phyloP scores from a whole-genome alignment of 2,888 invertebrate species.

The Aleiodes alternator region DNA sequence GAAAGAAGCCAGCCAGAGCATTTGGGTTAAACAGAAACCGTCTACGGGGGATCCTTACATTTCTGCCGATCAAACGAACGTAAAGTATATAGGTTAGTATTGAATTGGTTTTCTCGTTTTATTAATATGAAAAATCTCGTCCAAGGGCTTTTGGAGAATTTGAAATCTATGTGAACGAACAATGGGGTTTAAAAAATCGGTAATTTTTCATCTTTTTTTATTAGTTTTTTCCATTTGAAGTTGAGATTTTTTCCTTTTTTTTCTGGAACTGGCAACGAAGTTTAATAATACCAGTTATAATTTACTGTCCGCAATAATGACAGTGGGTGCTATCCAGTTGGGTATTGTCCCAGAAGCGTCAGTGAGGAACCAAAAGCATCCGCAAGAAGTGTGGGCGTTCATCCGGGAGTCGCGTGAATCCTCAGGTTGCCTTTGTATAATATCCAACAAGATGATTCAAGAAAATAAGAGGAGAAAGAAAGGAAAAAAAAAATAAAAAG shows the following conservation, averaged over 20 bases:
- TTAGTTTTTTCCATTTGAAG: no score
- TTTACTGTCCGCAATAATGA: constrained; percentile 9
- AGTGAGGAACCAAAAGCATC: constrained; percentile 27
- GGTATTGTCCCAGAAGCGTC: constrained; percentile 27
- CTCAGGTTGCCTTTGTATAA: constrained; percentile 51
- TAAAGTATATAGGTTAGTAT: not conserved
- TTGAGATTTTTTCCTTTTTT: not conserved
- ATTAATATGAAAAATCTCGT: constrained; percentile 27
- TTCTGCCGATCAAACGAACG: constrained; percentile 31
- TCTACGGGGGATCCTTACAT: not conserved
- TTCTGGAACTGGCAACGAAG: not conserved
- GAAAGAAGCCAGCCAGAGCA: constrained; percentile 64
- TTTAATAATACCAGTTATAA: constrained; percentile 26
- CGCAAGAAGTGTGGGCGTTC: constrained; percentile 50
- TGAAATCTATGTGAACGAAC: not conserved
- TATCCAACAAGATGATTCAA: constrained; percentile 46
- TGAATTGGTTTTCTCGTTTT: constrained; percentile 18
- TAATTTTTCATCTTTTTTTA: no score
- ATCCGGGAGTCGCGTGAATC: constrained; percentile 48
- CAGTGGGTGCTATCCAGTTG: constrained; percentile 5
- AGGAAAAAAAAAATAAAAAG: not conserved
- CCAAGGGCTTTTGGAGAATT: constrained; percentile 5
- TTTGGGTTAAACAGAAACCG: constrained; percentile 58
- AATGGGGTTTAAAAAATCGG: no score
- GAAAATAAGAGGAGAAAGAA: no score